Conservation (phyloP, 2,888 invertebrate genomes). For the Macrosiphum euphorbiae region DNA sequence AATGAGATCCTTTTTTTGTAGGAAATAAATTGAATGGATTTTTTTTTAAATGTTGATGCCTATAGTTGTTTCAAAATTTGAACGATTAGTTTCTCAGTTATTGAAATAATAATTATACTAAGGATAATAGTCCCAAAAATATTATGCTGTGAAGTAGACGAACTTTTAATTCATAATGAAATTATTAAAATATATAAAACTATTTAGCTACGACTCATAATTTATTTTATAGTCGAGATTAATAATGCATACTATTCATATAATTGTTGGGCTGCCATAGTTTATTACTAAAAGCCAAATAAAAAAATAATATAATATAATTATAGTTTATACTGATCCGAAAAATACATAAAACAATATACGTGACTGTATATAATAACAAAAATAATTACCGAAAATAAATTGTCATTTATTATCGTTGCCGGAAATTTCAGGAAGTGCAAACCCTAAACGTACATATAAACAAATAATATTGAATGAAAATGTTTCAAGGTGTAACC, state of each 20-base stretch:
- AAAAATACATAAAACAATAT: neutral
- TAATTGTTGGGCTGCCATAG: too few species aligned
- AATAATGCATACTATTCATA: too few species aligned
- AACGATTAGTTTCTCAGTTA: neutral
- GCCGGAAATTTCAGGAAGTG: neutral
- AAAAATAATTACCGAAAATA: neutral
- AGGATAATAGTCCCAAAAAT: neutral
- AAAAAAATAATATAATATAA: neutral
- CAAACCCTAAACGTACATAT: neutral
- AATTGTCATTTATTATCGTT: neutral
- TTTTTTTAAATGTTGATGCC: too few species aligned
- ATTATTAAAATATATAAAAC: neutral
- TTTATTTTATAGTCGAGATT: too few species aligned
- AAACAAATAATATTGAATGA: conserved; percentile 13
- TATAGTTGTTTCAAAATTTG: neutral
- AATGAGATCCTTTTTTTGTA: neutral
- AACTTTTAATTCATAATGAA: neutral
- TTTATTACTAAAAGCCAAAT: too few species aligned
- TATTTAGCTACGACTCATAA: too few species aligned
- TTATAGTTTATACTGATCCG: neutral
- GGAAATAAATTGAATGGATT: too few species aligned
- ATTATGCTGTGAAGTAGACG: neutral
- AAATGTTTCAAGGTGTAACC: neutral
- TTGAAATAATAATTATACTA: neutral
- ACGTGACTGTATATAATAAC: neutral